Conservation (phyloP, 2,888 invertebrate species). For the Troglohyphantes excavatus region DNA sequence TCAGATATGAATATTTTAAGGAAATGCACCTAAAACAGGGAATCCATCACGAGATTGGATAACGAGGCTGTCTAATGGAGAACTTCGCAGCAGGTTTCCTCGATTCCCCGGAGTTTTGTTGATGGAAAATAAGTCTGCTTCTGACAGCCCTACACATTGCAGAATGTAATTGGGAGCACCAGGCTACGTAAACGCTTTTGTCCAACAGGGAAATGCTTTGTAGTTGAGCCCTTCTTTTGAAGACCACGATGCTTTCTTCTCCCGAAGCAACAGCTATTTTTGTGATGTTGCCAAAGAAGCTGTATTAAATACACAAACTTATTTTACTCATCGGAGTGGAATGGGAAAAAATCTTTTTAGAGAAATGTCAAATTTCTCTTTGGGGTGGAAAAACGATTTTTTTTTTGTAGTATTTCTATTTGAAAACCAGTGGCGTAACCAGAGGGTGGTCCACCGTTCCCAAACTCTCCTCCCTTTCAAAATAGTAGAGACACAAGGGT, state of each 20-base stretch:
- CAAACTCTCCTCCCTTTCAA: no score
- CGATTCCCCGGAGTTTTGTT: slow-evolving; percentile 49
- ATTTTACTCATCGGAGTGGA: no score
- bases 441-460: no score
- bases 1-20: neutral
- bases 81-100: slow-evolving; percentile 15
- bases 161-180: slow-evolving; percentile 34
- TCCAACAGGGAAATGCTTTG: slow-evolving; percentile 12
- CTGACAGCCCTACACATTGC: slow-evolving; percentile 52
- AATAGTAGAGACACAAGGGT: no score
- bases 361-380: no score
- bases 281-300: no score
- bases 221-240: slow-evolving; percentile 2
- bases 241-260: neutral
- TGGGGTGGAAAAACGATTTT: no score
- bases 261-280: neutral
- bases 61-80: slow-evolving; percentile 35
- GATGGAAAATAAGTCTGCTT: slow-evolving; percentile 45
- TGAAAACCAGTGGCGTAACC: no score
- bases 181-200: neutral
- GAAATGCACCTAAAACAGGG: neutral
- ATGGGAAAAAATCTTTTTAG: no score
- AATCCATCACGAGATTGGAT: neutral
- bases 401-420: no score
- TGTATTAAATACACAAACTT: no score